phyloP scores from a whole-genome alignment of 2,797 vertebrate genomes.

The Macropodus opercularis region DNA sequence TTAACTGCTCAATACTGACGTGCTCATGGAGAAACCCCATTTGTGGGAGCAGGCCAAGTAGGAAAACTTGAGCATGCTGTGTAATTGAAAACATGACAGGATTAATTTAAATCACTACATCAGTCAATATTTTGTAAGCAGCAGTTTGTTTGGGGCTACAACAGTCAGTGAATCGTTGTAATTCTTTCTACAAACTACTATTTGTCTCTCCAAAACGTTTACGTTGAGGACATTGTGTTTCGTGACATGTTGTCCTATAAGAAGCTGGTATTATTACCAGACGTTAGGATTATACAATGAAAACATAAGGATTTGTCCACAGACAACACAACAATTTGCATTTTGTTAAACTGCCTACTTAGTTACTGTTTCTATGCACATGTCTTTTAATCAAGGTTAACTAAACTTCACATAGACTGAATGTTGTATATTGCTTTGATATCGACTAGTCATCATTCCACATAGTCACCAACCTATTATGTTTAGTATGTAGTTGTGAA shows the following conservation, averaged over 20 bases:
- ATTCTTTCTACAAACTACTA: constrained; percentile 18
- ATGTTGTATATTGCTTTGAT: neutral
- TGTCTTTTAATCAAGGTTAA: neutral
- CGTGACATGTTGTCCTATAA: neutral
- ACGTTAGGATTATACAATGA: neutral
- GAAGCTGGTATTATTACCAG: neutral
- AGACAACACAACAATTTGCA: neutral
- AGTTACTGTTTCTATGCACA: constrained; percentile 4
- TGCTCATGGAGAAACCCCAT: constrained; percentile 70
- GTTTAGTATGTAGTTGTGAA: neutral
- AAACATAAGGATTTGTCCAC: neutral
- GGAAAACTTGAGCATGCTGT: constrained; percentile 49
- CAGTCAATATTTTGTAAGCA: constrained; percentile 57
- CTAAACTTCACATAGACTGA: neutral
- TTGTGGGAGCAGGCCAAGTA: constrained; percentile 58
- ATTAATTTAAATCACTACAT: constrained; percentile 61
- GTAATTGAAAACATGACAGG: constrained; percentile 66
- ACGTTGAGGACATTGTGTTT: neutral
- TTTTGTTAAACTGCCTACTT: neutral
- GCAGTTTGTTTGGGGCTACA: constrained; percentile 29
- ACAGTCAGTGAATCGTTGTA: constrained; percentile 33
- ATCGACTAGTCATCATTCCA: neutral
- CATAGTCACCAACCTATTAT: neutral
- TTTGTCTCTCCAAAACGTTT: constrained; percentile 11
- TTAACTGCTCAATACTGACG: constrained; percentile 63